Evolutionary conservation across 2,888 invertebrate species (phyloP).

Genomic region (Anthophora plumipes): DNA sequence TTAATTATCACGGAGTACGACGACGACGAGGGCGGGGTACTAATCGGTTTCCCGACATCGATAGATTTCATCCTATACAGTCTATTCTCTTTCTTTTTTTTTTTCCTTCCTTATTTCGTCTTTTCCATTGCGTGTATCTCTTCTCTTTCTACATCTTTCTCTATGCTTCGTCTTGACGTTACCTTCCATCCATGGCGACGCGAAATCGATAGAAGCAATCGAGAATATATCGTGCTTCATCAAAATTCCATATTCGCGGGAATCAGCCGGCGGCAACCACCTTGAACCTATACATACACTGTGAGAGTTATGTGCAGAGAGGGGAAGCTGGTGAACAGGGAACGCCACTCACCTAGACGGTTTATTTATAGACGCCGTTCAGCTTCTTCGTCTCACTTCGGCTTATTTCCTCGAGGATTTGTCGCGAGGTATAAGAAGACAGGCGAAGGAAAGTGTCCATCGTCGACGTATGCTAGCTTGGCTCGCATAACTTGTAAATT

Average conservation of each 20-base stretch:
- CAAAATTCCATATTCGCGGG: conserved; percentile 59
- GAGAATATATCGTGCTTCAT: conserved; percentile 38
- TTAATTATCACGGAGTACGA: conserved; percentile 41
- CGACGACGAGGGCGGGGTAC: neutral
- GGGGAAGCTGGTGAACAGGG: conserved; percentile 40
- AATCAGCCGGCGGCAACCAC: conserved; percentile 20
- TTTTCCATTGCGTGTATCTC: no score
- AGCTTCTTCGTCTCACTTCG: conserved; percentile 18
- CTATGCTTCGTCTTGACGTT: neutral
- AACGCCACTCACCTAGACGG: conserved; percentile 50
- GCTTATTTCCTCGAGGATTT: conserved; percentile 41
- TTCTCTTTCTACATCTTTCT: rapidly evolving
- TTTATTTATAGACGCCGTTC: conserved; percentile 54
- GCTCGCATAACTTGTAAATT: conserved; percentile 1
- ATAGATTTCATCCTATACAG: neutral
- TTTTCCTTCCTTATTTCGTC: no score
- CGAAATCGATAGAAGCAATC: conserved; percentile 41
- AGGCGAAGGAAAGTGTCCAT: conserved; percentile 25
- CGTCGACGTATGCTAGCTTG: conserved; percentile 1
- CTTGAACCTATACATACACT: conserved; percentile 15
- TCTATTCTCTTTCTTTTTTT: neutral
- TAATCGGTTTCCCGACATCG: conserved; percentile 5
- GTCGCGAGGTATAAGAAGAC: conserved; percentile 42
- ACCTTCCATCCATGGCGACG: neutral
- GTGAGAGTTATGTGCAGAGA: neutral